Conservation (phyloP, 2,797 vertebrate species). For the Limnodromus scolopaceus region DNA sequence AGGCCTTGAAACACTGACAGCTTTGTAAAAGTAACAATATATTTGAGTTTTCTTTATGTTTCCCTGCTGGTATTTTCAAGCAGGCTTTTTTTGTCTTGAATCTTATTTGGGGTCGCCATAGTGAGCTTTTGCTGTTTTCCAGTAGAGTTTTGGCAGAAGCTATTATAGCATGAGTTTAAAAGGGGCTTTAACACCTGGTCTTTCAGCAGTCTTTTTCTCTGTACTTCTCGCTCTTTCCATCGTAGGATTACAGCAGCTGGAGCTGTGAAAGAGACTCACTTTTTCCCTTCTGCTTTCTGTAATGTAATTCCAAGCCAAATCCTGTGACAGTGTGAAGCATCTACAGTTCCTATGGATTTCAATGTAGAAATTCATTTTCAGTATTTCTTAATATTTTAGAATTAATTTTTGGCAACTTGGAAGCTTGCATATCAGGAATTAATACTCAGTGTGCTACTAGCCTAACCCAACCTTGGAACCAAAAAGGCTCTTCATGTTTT, state of each 20-base stretch:
- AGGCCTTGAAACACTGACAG: background rate
- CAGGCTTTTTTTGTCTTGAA: background rate
- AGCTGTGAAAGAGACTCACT: background rate
- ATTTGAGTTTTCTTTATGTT: background rate
- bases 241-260: background rate
- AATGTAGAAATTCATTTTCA: background rate
- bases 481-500: background rate
- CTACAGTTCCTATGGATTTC: background rate
- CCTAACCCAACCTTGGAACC: background rate
- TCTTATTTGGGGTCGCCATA: background rate
- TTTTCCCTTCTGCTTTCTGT: conserved; percentile 24
- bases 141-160: background rate
- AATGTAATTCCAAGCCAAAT: background rate
- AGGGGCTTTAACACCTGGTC: background rate
- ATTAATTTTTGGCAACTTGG: background rate
- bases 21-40: background rate
- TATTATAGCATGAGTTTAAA: background rate
- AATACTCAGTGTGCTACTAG: background rate
- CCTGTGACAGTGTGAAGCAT: background rate
- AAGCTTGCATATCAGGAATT: background rate
- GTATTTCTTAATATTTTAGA: background rate
- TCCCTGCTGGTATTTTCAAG: background rate
- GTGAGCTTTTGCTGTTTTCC: background rate
- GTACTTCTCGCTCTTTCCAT: background rate
- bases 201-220: background rate